Evolutionary conservation across 1,140 invertebrate genomes (phyloP).

Genomic region (Drosophila tsacasi): DNA sequence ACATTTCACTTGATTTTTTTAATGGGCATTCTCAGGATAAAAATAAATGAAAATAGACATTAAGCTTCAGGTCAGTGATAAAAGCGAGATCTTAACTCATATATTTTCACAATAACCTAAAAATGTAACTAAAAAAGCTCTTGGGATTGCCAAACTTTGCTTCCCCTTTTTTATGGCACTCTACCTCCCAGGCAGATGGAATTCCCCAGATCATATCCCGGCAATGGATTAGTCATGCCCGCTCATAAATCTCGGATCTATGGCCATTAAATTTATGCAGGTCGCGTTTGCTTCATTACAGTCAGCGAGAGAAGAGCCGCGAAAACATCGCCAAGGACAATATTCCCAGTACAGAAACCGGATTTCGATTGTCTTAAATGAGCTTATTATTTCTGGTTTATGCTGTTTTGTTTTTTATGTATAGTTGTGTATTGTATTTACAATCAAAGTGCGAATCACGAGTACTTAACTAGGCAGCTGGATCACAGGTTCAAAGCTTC

Average conservation of each 20-base stretch:
- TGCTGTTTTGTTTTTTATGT: conserved; percentile 3
- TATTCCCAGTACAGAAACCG: conserved; percentile 57
- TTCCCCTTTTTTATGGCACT: background rate
- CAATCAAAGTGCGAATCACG: conserved; percentile 51
- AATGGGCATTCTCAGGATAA: background rate
- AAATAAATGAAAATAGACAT: background rate
- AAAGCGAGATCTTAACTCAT: too few species aligned
- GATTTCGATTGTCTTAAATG: conserved; percentile 48
- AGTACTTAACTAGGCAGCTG: conserved; percentile 43
- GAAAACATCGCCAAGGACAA: conserved; percentile 55
- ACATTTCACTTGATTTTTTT: background rate
- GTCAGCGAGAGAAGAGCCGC: conserved; percentile 26
- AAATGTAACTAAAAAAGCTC: background rate
- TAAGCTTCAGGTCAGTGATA: background rate
- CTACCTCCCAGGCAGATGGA: conserved; percentile 14
- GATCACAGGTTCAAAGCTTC: conserved; percentile 25
- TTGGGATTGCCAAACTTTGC: background rate
- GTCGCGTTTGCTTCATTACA: conserved; percentile 64
- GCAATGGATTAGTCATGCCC: conserved; percentile 58
- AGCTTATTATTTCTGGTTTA: conserved; percentile 38
- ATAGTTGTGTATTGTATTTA: conserved; percentile 29
- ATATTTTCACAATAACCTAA: background rate
- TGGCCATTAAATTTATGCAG: conserved; percentile 74
- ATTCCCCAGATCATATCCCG: conserved; percentile 29
- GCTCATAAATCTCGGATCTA: conserved; percentile 60